A percentile compares a stretch with the other conserved stretches of the same genome.
These are phyloP conservation scores for Aspidapion aeneum DNA, from an alignment of 2,888 invertebrate genomes.

Conservation along the genomic window DNA sequence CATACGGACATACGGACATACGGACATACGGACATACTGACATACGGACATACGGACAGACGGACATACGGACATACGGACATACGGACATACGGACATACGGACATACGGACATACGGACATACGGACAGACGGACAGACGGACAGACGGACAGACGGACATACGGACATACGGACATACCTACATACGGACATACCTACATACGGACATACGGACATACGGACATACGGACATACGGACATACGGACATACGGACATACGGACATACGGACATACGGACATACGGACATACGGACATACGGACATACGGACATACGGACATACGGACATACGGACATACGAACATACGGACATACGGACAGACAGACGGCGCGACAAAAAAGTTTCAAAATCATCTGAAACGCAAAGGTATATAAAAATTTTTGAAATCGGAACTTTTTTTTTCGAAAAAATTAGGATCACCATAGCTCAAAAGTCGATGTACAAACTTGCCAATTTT, in stretches of 20 bases:
- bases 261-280: constrained; percentile 11
- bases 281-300: constrained; percentile 12
- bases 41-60: constrained; percentile 10
- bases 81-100: constrained; percentile 9
- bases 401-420: too few species aligned
- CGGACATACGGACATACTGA: constrained; percentile 10
- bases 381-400: too few species aligned
- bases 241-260: constrained; percentile 9
- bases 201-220: constrained; percentile 9
- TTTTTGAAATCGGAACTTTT: too few species aligned
- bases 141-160: constrained; percentile 7
- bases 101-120: constrained; percentile 4
- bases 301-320: constrained; percentile 11
- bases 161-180: constrained; percentile 12
- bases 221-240: constrained; percentile 8
- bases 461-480: too few species aligned
- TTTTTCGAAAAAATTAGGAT: too few species aligned
- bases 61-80: constrained; percentile 9
- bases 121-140: constrained; percentile 6
- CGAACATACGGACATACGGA: too few species aligned
- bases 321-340: constrained; percentile 12
- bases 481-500: too few species aligned
- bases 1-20: constrained; percentile 23
- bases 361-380: too few species aligned
- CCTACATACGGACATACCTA: too few species aligned